phyloP scores from a whole-genome alignment of 2,113 vertebrate species.

The Actenoides hombroni region DNA sequence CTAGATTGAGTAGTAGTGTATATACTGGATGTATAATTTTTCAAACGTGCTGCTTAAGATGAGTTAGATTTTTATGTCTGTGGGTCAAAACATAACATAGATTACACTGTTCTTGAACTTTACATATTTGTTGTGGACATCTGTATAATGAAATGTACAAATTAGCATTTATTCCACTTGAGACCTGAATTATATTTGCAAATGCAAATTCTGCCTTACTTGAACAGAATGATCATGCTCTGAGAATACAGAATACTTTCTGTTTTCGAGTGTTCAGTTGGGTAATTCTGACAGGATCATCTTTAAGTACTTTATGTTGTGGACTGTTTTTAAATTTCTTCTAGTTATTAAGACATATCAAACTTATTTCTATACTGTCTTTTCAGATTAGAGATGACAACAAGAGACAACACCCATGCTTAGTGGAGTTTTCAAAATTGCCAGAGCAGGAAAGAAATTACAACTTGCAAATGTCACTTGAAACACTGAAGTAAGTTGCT shows the following conservation, averaged over 20 bases:
- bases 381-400: constrained; percentile 91
- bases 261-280: not conserved
- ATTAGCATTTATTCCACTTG: not conserved
- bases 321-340: not conserved
- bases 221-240: not conserved
- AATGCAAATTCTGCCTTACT: not conserved
- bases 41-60: not conserved
- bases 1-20: not conserved
- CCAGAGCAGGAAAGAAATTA: constrained; percentile 96
- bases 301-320: not conserved
- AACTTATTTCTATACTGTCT: not conserved
- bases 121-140: not conserved
- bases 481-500: constrained; percentile 90
- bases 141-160: not conserved
- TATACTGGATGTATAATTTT: not conserved
- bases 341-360: not conserved
- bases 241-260: not conserved
- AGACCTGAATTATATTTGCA: not conserved
- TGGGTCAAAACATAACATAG: not conserved
- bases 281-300: not conserved
- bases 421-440: constrained; percentile 92
- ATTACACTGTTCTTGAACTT: not conserved
- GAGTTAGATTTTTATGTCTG: not conserved
- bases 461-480: constrained; percentile 95
- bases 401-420: constrained; percentile 94